Percentiles rank a stretch among this genome's conserved stretches.
phyloP scores from a whole-genome alignment of 2,797 vertebrate genomes.

The Mus spretus region DNA sequence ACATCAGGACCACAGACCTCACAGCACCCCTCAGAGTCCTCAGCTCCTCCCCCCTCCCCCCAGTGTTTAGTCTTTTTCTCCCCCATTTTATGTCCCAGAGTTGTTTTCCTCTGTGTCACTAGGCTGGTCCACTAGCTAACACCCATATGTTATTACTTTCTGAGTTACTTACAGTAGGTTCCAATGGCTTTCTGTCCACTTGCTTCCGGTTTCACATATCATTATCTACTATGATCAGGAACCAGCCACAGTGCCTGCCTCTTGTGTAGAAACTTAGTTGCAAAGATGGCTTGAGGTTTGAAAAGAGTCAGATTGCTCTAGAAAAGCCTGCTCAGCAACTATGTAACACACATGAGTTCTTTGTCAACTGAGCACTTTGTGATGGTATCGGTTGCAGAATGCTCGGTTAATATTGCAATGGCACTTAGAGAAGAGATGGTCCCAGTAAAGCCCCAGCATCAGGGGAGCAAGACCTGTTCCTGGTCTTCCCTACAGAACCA shows the following conservation, averaged over 20 bases:
- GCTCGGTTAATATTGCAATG: background rate
- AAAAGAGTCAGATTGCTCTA: background rate
- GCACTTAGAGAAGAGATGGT: background rate
- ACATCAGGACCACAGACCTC: background rate
- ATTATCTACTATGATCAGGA: too few relatives aligned
- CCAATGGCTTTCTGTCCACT: background rate
- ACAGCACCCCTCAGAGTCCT: background rate
- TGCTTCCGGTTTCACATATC: fast-evolving
- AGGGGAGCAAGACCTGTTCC: background rate
- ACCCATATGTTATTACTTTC: background rate
- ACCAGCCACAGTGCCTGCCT: background rate
- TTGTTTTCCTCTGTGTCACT: background rate
- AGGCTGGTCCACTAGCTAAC: background rate
- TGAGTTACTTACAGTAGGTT: background rate
- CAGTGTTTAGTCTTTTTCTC: background rate
- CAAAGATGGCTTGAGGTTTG: background rate
- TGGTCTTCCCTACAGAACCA: fast-evolving
- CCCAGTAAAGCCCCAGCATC: background rate
- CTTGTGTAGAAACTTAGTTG: too few relatives aligned
- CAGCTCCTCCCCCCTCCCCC: fast-evolving
- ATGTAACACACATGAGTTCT: too few relatives aligned
- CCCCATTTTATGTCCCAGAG: background rate
- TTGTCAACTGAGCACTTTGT: background rate
- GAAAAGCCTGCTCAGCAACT: background rate
- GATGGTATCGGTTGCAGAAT: background rate